Evolutionary conservation across 2,888 invertebrate genomes (phyloP).

Genomic region (Leptinotarsa juncta): DNA sequence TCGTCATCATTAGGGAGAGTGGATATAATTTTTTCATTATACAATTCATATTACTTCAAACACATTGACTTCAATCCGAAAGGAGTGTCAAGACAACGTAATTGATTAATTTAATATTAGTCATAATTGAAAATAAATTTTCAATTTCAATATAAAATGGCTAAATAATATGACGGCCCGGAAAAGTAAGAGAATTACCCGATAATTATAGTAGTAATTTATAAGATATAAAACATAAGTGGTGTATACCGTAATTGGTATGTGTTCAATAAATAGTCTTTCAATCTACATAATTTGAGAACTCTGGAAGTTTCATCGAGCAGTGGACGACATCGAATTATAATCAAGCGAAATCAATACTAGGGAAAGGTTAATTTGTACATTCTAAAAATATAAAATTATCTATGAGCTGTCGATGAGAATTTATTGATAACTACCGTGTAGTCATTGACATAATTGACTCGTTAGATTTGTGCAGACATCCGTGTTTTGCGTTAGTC

Average conservation of each 20-base stretch:
- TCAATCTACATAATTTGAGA: slow-evolving; percentile 33
- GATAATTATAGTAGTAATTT: slow-evolving; percentile 43
- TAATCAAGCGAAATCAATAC: slow-evolving; percentile 5
- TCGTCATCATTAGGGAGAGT: background rate
- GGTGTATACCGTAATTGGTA: slow-evolving; percentile 39
- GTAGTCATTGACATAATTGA: slow-evolving; percentile 4
- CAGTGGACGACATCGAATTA: background rate
- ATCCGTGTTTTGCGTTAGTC: slow-evolving; percentile 7
- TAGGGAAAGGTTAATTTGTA: slow-evolving; percentile 6
- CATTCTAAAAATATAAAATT: slow-evolving; percentile 18
- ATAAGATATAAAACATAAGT: slow-evolving; percentile 40
- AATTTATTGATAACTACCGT: slow-evolving; percentile 10
- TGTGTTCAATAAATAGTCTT: slow-evolving; percentile 42
- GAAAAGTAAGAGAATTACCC: slow-evolving; percentile 36
- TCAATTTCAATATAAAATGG: slow-evolving; percentile 23
- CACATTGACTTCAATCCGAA: background rate
- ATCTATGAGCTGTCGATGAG: slow-evolving; percentile 12
- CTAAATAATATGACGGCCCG: slow-evolving; percentile 11
- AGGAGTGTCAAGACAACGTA: slow-evolving; percentile 19
- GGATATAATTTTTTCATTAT: background rate
- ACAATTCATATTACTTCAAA: background rate
- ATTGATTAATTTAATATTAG: slow-evolving; percentile 15
- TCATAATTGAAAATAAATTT: slow-evolving; percentile 26
- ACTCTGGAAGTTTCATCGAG: slow-evolving; percentile 22
- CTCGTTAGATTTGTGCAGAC: background rate